Base-by-base conservation (phyloP, 1,140 invertebrate species). In the Pteromalus puparum region DNA sequence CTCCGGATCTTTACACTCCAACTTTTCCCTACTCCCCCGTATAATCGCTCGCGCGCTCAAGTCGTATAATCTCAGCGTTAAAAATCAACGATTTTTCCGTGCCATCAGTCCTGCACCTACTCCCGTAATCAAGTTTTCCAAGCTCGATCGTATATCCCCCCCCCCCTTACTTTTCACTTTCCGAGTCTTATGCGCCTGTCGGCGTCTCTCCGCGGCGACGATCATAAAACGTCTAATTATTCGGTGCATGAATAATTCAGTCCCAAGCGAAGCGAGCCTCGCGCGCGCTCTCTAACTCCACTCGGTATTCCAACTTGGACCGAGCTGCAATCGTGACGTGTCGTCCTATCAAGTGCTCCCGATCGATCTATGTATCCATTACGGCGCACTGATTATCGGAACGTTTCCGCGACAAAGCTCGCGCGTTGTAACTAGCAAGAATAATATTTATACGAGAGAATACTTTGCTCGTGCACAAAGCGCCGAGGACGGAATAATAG, bases 241-340 rank as follows among this genome's bases (percentile, higher is more conserved):
- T 88, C 88, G 82, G 24, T 15, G 70, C 84, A 89, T 89, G 88
- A 88, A 89, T 89, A 86, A 89, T 89, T 89, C 88, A 89, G 53
- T 61, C 18, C 53, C 53, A 1, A 61, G 6, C 18, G 18, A 4
- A 4, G 48, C 75, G 15, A 26, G 42, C 46, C 42, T 30, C n/a
- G n/a, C n/a, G n/a, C n/a, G n/a, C 74, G 21, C 28, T 48, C 78
- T 13, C 5, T 30, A 26, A 12, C 6, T 18, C 26, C 3, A 18
- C 26, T 26, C 13, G 61, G 53, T 28, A 67, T 61, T 81, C 88
- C 82, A 86, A 86, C 83, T 79, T 73, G 87, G 74, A n/a, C 12
- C 74, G 10, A 30, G 53, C 21, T 18, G 24, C 7, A 61, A 21
- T 61, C 53, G 53, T 1, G 73, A 85, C 53, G 46, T 34, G 72